Base-by-base conservation (phyloP, 2,888 invertebrate species). In the Drosophila paramelanica region DNA sequence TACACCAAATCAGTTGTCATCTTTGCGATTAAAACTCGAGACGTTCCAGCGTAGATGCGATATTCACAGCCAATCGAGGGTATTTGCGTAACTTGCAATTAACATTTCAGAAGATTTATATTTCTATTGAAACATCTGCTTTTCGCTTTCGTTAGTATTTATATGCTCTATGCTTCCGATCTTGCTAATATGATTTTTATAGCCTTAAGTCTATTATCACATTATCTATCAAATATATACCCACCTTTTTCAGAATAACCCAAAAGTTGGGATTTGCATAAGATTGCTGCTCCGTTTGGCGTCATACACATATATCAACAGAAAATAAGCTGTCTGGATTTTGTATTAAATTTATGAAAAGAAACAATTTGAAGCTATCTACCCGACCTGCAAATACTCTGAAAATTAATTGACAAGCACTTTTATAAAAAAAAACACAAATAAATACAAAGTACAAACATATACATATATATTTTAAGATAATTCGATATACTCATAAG, bases 1-100 rank as follows among this genome's bases (percentile, higher is more conserved):
- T 58, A 77, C 67, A 69, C 59, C 64, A 65, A 75, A 73, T 73
- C 81, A 82, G 73, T 73, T 80, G 83, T 69, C 75, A 77, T 55
- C 67, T 58, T 43, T 38, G 50, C 20, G 20, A 10, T 36, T 39
- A 59, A 49, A 52, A 23, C 36, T 14, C 39, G 46, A 13, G 11
- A 38, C 23, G 42, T 31, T 20, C 17, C 20, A 23, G 20, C 23
- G 17, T 0, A 7, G 13, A 33, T 33, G 33, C 11, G 33, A 11
- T 50, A 8, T 5, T 2, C 6, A 50, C 27, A 6, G 25, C 2
- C 6, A 25, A 3, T 14, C 2, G 7, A 7, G 4, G n/a, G 17
- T 33, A 33, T 23, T 42, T 53, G 53, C 53, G 20, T n/a, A 53
- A 53, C 41, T 17, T 0, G 13, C 8, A 13, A 13, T 10, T 20